Conservation (phyloP, 2,888 invertebrate genomes). For the Leucophenga montana region DNA sequence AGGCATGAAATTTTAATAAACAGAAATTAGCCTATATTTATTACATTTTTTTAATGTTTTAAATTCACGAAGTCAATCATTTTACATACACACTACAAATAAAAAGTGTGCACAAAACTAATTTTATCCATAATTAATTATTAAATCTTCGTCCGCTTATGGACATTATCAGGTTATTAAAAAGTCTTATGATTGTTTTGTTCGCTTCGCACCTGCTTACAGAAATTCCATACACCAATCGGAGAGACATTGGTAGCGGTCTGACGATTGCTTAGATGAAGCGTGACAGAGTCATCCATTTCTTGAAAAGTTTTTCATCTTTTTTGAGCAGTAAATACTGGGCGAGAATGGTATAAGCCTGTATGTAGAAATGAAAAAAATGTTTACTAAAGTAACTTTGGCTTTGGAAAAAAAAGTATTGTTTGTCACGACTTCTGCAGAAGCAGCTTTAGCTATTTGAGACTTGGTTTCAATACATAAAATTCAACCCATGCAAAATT, state of each 20-base stretch:
- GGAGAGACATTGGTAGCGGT: constrained; percentile 94
- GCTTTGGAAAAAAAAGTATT: no score
- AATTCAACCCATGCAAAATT: no score
- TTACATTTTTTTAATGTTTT: no score
- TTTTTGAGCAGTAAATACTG: constrained; percentile 97
- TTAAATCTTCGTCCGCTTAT: no score
- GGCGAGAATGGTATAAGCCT: constrained; percentile 98
- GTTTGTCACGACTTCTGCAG: no score
- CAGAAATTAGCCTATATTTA: no score
- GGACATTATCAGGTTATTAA: not conserved
- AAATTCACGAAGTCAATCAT: no score
- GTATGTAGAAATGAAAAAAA: constrained; percentile 53
- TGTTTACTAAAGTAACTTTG: constrained; percentile 35
- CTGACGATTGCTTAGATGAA: constrained; percentile 92
- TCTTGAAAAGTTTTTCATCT: constrained; percentile 94
- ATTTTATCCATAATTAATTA: no score
- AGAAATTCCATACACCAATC: constrained; percentile 99
- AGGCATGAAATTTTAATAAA: no score
- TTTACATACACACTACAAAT: not conserved
- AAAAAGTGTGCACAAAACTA: not conserved
- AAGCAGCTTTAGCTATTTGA: no score
- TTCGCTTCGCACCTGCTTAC: constrained; percentile 75
- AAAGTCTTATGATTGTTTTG: no score
- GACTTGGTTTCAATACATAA: no score
- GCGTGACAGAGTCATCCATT: constrained; percentile 97